Evolutionary conservation across 2,113 vertebrate genomes (phyloP), one percentile per base, ranked within the genome.

Genomic region (Laticauda laticaudata): DNA sequence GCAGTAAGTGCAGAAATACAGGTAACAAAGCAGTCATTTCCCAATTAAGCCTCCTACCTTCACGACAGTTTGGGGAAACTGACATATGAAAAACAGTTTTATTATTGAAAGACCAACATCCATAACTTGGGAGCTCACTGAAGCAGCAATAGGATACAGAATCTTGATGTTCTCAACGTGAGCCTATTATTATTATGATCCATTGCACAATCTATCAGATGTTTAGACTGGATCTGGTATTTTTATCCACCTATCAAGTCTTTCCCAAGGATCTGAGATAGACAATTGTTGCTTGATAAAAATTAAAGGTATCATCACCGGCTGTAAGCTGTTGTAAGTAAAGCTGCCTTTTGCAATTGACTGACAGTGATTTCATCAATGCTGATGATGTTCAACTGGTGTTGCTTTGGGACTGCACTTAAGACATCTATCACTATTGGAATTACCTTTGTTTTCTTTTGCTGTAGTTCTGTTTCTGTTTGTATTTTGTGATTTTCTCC

Each of bases 41-140:
- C 91, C 6, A 93, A 92, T 92, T 93, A 92, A 94, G 94, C n/a
- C 75, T 95, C 34, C 39, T 3, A 0, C 91, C 94, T 94, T 94
- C 48, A 51, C 3, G 86, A 21, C 54, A 92, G 53, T 15, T 88
- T 4, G 75, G 90, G 87, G 90, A 94, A 93, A 90, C 90, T n/a
- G 90, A 2, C 14, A 87, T 18, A 88, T 48, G 8, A 94, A 91
- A 95, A 39, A 0, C 9, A 64, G 3, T 90, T 56, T 86, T 21
- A 48, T 92, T 93, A 64, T 48, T 69, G 86, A 56, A 24, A n/a
- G 20, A 91, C 75, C 43, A 54, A 69, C 87, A 95, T 92, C 91
- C 51, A 45, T 91, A 93, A 92, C 87, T 34, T 26, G 69, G 34
- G 9, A 85, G 5, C 57, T 57, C 2, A 43, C 39, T 89, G 92